Percentiles rank a stretch among this genome's conserved stretches.
phyloP scores from a whole-genome alignment of 2,113 vertebrate genomes.

The Pachycephala philippinensis region DNA sequence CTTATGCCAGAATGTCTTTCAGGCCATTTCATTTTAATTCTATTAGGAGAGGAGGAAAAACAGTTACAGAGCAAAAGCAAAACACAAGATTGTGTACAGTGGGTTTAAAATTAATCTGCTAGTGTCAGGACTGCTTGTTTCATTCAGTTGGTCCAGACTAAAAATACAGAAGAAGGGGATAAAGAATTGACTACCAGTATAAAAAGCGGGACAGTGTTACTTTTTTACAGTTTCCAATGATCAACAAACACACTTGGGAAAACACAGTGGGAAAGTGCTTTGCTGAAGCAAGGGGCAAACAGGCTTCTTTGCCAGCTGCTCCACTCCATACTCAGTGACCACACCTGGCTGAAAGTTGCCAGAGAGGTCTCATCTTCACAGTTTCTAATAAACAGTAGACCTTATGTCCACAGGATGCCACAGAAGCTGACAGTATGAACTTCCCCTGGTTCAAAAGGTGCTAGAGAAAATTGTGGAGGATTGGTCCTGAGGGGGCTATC shows the following conservation, averaged over 20 bases:
- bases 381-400: not conserved
- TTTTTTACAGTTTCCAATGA: not conserved
- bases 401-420: not conserved
- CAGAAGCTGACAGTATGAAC: not conserved
- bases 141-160: not conserved
- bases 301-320: not conserved
- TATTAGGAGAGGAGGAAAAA: not conserved
- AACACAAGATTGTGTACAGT: not conserved
- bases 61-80: not conserved
- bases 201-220: not conserved
- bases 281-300: not conserved
- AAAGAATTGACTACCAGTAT: not conserved
- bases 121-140: not conserved
- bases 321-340: not conserved
- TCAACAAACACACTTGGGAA: not conserved
- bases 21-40: constrained; percentile 11
- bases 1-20: constrained; percentile 4
- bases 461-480: not conserved
- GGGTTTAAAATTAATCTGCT: not conserved
- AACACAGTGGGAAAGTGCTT: not conserved
- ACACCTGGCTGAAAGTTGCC: not conserved
- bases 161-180: not conserved
- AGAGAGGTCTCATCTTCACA: not conserved
- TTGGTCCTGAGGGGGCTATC: not conserved
- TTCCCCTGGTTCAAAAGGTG: not conserved